Evolutionary conservation across 2,888 invertebrate species (phyloP), one percentile per base, ranked within the genome.

Genomic region (Vannuccia rotundouncinata): DNA sequence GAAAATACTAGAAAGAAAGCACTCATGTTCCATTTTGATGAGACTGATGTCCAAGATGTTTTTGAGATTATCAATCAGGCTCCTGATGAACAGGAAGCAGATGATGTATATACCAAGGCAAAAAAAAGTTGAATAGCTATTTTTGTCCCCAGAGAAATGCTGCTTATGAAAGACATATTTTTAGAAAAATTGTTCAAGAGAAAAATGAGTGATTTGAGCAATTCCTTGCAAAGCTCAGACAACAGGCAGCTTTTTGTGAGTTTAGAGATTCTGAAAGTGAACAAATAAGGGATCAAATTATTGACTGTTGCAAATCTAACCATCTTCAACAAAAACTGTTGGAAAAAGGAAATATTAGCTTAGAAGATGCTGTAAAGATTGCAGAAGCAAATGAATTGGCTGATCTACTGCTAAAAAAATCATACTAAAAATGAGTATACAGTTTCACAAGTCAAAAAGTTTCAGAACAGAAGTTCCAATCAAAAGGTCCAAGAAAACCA

Each of bases 251-350:
- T 22, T 73, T 73, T 73, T 73, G 74, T 22, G 5, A 73, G 5
- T 73, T 73, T 17, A 22, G 27, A 5, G 27, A n/a, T 73, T 13
- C 74, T 17, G 74, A 22, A 22, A 73, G 27, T 27, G 74, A 73
- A 22, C 74, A 73, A 25, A 73, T 73, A n/a, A 73, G 74, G 27
- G 59, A 59, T n/a, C 59, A 59, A 59, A 59, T 59, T 59, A 59
- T 59, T 59, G 59, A 59, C n/a, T n/a, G n/a, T 59, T 10, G 59
- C n/a, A 10, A 59, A n/a, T 59, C 59, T 10, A 59, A 59, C 59
- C 59, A 59, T 10, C n/a, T 59, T 10, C 13, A n/a, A 59, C 13
- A n/a, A 59, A 59, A 59, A 59, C 59, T 59, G 59, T n/a, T 59
- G n/a, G n/a, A n/a, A n/a, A n/a, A n/a, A n/a, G n/a, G n/a, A n/a